Conservation (phyloP, 1,140 invertebrate species). For the Drosophila guanche region DNA sequence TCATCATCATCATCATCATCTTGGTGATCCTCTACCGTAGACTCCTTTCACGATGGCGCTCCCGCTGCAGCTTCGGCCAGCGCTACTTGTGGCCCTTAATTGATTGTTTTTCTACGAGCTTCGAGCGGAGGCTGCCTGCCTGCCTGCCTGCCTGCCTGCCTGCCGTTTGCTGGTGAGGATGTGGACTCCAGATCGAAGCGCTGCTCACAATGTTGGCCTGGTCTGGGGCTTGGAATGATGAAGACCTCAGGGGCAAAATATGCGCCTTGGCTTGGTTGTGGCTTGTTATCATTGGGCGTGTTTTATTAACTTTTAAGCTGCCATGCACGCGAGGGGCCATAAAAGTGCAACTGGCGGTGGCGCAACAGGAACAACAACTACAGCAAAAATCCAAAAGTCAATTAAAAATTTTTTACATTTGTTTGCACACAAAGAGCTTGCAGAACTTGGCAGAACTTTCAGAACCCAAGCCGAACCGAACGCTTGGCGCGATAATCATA, state of each 20-base stretch:
- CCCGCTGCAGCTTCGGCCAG: constrained; percentile 46
- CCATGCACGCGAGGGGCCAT: constrained; percentile 77
- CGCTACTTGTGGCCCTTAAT: constrained; percentile 78
- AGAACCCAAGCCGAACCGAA: constrained; percentile 16
- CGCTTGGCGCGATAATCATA: constrained; percentile 77
- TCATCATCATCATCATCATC: constrained; percentile 12
- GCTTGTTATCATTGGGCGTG: constrained; percentile 82
- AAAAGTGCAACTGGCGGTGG: constrained; percentile 77
- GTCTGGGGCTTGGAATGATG: constrained; percentile 47
- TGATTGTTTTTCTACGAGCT: constrained; percentile 82
- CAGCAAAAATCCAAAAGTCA: constrained; percentile 72
- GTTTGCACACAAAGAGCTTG: constrained; percentile 65
- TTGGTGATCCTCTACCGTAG: no score
- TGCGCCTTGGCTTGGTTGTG: constrained; percentile 16
- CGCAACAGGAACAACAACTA: constrained; percentile 14
- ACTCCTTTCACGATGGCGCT: constrained; percentile 51
- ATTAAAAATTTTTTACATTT: constrained; percentile 83
- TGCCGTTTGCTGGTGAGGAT: neutral
- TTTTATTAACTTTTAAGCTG: constrained; percentile 82
- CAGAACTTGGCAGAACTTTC: constrained; percentile 21
- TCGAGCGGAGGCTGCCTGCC: constrained; percentile 6
- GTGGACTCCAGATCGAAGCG: constrained; percentile 9
- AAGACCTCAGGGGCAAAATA: constrained; percentile 80
- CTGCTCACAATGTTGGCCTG: constrained; percentile 40
- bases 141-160: no score